Evolutionary conservation across 1,140 invertebrate species (phyloP).

Genomic region (Hyles vespertilio): DNA sequence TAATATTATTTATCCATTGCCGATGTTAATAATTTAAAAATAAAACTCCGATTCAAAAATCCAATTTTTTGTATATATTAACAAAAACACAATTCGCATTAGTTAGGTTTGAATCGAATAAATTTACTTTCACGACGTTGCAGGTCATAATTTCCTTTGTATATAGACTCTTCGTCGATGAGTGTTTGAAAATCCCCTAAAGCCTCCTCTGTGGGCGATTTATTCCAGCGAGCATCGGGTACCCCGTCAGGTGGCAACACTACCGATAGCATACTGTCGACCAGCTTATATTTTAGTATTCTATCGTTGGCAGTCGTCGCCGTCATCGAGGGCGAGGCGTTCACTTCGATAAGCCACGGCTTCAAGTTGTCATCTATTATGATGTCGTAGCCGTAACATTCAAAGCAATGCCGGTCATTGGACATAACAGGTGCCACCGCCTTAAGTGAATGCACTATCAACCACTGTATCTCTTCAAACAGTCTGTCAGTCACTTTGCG

Average conservation of each 20-base stretch:
- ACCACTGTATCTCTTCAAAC: slow-evolving; percentile 90
- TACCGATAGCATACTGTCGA: slow-evolving; percentile 94
- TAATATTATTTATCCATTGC: slow-evolving; percentile 1
- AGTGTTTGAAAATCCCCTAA: slow-evolving; percentile 93
- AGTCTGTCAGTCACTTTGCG: slow-evolving; percentile 89
- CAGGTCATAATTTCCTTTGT: slow-evolving; percentile 68
- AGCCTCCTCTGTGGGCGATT: slow-evolving; percentile 84
- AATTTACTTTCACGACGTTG: slow-evolving; percentile 6
- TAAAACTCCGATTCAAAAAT: not conserved
- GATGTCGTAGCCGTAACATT: slow-evolving; percentile 94
- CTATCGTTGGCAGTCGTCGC: slow-evolving; percentile 96
- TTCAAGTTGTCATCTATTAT: slow-evolving; percentile 89
- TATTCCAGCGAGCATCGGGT: slow-evolving; percentile 94
- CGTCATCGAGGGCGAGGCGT: slow-evolving; percentile 94
- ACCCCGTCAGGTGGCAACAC: slow-evolving; percentile 91
- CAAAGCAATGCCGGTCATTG: slow-evolving; percentile 88
- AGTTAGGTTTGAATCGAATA: not conserved
- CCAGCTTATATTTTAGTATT: slow-evolving; percentile 95
- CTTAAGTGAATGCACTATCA: slow-evolving; percentile 88
- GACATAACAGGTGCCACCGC: slow-evolving; percentile 89
- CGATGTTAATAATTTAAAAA: not conserved
- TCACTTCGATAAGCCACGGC: slow-evolving; percentile 93
- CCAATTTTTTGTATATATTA: not conserved
- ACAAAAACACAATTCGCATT: not conserved
- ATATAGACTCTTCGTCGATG: slow-evolving; percentile 87